phyloP scores from a whole-genome alignment of 2,113 vertebrate species.

The Accipiter virgatus region DNA sequence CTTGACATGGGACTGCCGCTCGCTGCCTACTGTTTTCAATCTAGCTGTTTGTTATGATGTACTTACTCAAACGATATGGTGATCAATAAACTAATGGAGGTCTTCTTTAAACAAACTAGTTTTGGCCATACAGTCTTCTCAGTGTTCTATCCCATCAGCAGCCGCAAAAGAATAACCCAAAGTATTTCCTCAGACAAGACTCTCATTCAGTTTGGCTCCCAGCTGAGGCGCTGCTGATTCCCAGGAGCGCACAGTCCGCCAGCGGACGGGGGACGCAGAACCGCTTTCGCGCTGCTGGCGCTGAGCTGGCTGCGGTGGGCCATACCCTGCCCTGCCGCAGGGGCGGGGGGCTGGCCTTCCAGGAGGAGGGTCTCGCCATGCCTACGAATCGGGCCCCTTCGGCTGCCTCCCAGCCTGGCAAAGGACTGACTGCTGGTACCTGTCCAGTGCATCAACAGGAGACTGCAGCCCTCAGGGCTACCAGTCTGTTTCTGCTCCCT shows the following conservation, averaged over 20 bases:
- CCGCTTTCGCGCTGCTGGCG: rapidly evolving
- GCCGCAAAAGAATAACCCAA: not conserved
- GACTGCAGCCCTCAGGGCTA: not conserved
- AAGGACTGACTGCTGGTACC: not conserved
- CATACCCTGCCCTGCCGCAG: not conserved
- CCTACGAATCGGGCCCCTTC: not conserved
- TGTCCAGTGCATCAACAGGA: not conserved
- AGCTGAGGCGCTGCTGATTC: not conserved
- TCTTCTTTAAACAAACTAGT: not conserved
- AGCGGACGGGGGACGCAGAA: not conserved
- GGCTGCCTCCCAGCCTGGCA: not conserved
- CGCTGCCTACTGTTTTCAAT: not conserved
- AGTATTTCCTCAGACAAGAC: not conserved
- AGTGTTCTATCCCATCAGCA: not conserved
- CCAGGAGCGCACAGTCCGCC: rapidly evolving
- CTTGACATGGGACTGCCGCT: not conserved
- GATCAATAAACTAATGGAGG: not conserved
- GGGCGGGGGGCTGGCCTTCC: not conserved
- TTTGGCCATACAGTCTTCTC: not conserved
- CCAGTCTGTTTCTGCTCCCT: not conserved
- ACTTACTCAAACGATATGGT: not conserved
- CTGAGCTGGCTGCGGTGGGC: not conserved
- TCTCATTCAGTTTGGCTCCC: not conserved
- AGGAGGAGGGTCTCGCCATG: not conserved
- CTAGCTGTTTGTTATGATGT: not conserved